Conservation (phyloP, 2,888 invertebrate species). For the Phragmatobia fuliginosa region DNA sequence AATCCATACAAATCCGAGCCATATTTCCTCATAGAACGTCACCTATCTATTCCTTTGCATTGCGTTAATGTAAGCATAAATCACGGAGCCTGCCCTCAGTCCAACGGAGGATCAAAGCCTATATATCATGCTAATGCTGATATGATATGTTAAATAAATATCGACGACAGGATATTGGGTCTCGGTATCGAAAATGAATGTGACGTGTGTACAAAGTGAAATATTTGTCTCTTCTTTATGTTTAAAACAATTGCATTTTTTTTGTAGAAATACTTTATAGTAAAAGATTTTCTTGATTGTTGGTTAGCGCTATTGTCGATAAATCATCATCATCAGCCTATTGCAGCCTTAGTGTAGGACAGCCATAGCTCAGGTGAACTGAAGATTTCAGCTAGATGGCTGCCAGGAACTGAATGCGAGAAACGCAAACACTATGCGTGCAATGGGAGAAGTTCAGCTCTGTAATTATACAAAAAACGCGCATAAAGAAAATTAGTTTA, state of each 20-base stretch:
- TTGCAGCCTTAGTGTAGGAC: too few relatives aligned
- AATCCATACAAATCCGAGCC: constrained; percentile 31
- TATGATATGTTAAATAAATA: constrained; percentile 87
- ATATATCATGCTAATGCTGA: constrained; percentile 85
- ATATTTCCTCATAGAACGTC: constrained; percentile 47
- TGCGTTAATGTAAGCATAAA: constrained; percentile 79
- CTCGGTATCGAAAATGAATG: constrained; percentile 72
- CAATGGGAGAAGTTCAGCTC: too few relatives aligned
- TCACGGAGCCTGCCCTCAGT: constrained; percentile 65
- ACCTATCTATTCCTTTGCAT: constrained; percentile 66
- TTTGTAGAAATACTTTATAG: background rate
- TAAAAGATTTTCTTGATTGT: background rate
- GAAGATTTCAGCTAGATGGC: too few relatives aligned
- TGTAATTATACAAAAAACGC: too few relatives aligned
- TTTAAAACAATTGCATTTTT: background rate
- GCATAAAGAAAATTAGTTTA: background rate
- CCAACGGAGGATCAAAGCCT: constrained; percentile 78
- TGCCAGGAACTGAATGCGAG: too few relatives aligned
- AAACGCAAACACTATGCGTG: too few relatives aligned
- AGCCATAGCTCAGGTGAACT: too few relatives aligned
- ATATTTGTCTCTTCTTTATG: constrained; percentile 42
- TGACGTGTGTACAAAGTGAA: constrained; percentile 70
- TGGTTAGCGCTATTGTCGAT: background rate
- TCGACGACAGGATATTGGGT: constrained; percentile 81
- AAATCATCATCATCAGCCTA: too few relatives aligned